Evolutionary conservation across 2,888 invertebrate species (phyloP), one percentile per base, ranked within the genome.

Genomic region (Agonopterix heracliana): DNA sequence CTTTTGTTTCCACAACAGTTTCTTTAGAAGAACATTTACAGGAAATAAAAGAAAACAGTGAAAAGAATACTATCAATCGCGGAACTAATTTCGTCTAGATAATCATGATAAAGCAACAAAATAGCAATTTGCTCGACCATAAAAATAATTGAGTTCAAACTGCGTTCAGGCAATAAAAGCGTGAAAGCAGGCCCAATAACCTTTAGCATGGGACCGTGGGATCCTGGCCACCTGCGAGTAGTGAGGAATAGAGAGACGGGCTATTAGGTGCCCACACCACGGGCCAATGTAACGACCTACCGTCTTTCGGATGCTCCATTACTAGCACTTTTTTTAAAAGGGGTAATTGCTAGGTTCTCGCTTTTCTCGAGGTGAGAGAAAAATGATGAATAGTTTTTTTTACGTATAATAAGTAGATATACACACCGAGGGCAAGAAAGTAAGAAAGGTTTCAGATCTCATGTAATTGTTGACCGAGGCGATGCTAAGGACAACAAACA

Each of bases 141-240:
- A 87, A 88, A 88, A 86, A 86, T 88, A 87, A 87, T 88, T 87
- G 86, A 86, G 87, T 87, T 85, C 83, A 86, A 87, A 87, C 84
- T 83, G 82, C 81, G 85, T 85, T 81, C 73, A 72, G 78, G 87
- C 86, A 83, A 85, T 86, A 88, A 88, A 88, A 86, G 83, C 81
- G 79, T 86, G 81, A 81, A 86, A 84, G 83, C 78, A 81, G 78
- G 78, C 80, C 82, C 81, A 83, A 85, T 86, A 87, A 85, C 86
- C 85, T 85, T 83, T 80, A 73, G 78, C 71, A 67, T 71, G 72
- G 78, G 72, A 73, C 81, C 84, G 86, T 86, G 87, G 79, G 87
- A 86, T 78, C 62, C 53, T 54, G 57, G 64, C 65, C 87, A 87
- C 77, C 81, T 83, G 87, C 64, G 68, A 74, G 71, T 79, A 83